Evolutionary conservation across 2,797 vertebrate genomes (phyloP).

Genomic region (Pampus argenteus): DNA sequence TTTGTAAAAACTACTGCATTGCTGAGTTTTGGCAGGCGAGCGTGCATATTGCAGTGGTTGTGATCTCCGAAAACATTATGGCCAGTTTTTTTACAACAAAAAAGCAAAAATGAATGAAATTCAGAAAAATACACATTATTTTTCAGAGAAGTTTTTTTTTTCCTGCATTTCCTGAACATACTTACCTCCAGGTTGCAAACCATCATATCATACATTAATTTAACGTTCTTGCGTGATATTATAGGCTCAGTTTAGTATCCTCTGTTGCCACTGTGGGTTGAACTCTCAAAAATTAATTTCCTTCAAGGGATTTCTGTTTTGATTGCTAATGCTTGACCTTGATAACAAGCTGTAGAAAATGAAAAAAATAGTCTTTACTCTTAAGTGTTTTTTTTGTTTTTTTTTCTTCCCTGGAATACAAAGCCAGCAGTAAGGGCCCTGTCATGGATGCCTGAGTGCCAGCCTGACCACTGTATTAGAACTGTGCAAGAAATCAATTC

Average conservation of each 20-base stretch:
- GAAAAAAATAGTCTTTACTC: slow-evolving; percentile 20
- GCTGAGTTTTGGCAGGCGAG: background rate
- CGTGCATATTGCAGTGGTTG: background rate
- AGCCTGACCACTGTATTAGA: slow-evolving; percentile 82
- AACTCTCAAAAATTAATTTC: slow-evolving; percentile 13
- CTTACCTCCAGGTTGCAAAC: background rate
- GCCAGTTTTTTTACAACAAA: too few species aligned
- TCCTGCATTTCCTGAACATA: background rate
- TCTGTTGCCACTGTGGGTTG: slow-evolving; percentile 1
- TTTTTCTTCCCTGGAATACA: slow-evolving; percentile 54
- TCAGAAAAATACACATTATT: too few species aligned
- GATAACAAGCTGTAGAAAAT: slow-evolving; percentile 52
- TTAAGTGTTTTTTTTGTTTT: slow-evolving; percentile 49
- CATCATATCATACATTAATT: background rate
- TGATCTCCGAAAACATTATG: too few species aligned
- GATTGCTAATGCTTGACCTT: slow-evolving; percentile 56
- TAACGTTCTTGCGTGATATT: background rate
- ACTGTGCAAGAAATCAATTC: slow-evolving; percentile 84
- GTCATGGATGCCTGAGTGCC: slow-evolving; percentile 74
- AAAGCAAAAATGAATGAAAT: too few species aligned
- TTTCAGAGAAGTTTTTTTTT: background rate
- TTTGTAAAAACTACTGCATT: background rate
- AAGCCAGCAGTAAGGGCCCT: slow-evolving; percentile 59
- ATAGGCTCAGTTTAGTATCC: background rate
- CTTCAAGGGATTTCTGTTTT: slow-evolving; percentile 36